phyloP scores from a whole-genome alignment of 2,113 vertebrate genomes.

The Apus apus region DNA sequence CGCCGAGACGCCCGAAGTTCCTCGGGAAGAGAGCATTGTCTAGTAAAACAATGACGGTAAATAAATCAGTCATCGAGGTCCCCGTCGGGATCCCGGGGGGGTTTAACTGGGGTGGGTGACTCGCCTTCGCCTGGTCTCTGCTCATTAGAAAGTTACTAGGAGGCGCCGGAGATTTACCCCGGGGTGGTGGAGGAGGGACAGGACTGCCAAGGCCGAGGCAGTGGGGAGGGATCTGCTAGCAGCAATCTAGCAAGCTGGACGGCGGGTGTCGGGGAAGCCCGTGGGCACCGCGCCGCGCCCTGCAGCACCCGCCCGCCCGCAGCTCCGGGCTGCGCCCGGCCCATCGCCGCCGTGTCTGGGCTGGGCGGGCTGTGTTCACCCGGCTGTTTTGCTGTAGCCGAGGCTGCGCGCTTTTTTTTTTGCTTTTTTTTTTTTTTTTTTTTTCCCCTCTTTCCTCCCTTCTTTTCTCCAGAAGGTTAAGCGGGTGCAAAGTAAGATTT shows the following conservation, averaged over 20 bases:
- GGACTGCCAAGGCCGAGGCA: not conserved
- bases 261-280: not conserved
- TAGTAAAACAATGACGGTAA: not conserved
- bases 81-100: not conserved
- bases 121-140: not conserved
- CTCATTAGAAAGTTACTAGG: not conserved
- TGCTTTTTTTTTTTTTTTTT: not conserved
- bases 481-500: conserved; percentile 14
- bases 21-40: not conserved
- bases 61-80: not conserved
- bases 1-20: not conserved
- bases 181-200: not conserved
- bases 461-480: not conserved
- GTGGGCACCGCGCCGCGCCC: not conserved
- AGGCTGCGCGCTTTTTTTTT: fast-evolving
- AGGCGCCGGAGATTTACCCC: not conserved
- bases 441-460: fast-evolving
- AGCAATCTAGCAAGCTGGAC: not conserved
- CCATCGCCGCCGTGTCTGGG: not conserved
- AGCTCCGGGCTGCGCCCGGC: not conserved
- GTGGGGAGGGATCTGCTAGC: not conserved
- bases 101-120: not conserved
- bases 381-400: not conserved
- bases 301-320: not conserved
- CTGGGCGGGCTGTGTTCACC: not conserved